Base-by-base conservation (phyloP, 2,888 invertebrate species). In the Tetramorium bicarinatum region DNA sequence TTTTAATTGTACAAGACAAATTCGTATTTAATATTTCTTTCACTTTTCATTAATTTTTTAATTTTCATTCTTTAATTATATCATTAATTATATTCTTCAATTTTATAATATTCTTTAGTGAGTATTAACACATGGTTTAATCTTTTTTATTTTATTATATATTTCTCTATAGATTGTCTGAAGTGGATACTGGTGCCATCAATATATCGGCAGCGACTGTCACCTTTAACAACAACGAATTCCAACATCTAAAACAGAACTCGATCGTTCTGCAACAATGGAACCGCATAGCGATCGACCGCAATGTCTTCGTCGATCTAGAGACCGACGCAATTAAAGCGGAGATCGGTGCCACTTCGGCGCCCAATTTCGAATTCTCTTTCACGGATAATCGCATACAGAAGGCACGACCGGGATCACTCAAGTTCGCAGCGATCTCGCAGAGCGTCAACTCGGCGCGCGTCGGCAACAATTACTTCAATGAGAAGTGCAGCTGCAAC, bases 181-280 rank as follows among this genome's bases (percentile, higher is more conserved):
- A 96, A 86, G 95, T 97, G 83, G 95, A 96, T 87, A 94, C 95
- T 9, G 96, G 96, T 47, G 97, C 97, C 25, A 96, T 97, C 85
- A 96, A 96, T 89, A 95, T 96, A 54, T 96, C 96, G 2, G 96
- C 96, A 4, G 97, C 96, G 7, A 95, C 95, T 7, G 96, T 96
- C 7, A 95, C 95, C 41, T 96, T 97, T 79, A 94, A 95, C 84
- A 95, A 96, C 92, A 97, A 96, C 93, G 95, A 96, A 90, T 97
- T 97, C 89, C 95, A 95, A 76, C 95, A 94, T 67, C 95, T 97
- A 56, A 95, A 95, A 79, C 95, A 95, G 13, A 95, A 95, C 80
- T 96, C 97, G n/a, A 96, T 97, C 80, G 95, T 95, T 38, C 94
- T 97, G n/a, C 95, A 96, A 54, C 96, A 96, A 11, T 97, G 97